These are phyloP conservation scores for Brachionus koreanus DNA, from an alignment of 1,140 invertebrate genomes.

Conservation along the genomic window DNA sequence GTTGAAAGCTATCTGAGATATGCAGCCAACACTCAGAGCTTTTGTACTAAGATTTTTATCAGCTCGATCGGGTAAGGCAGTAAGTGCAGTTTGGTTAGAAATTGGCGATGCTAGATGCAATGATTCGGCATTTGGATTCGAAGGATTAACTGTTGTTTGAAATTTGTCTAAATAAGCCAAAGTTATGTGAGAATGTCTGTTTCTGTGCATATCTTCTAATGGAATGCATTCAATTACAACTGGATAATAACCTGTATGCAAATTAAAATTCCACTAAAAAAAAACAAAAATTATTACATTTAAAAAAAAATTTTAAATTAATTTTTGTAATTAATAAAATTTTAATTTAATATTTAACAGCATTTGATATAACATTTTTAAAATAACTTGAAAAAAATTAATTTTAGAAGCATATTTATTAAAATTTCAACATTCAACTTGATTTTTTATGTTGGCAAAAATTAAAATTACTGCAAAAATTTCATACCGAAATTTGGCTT, in stretches of 20 bases:
- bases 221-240: slow-evolving; percentile 40
- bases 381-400: no score
- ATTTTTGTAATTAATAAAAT: no score
- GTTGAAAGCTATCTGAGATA: slow-evolving; percentile 68
- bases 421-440: no score
- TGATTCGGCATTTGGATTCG: background rate
- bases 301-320: background rate
- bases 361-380: no score
- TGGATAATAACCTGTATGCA: slow-evolving; percentile 15
- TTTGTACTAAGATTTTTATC: background rate
- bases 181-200: slow-evolving; percentile 32
- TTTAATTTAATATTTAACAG: no score
- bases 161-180: slow-evolving; percentile 32
- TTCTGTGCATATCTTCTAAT: background rate
- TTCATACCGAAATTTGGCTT: no score
- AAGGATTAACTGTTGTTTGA: background rate
- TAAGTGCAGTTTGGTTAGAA: background rate
- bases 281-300: background rate
- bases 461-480: no score
- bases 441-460: no score
- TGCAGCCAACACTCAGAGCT: slow-evolving; percentile 35
- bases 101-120: background rate
- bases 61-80: background rate
- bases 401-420: no score
- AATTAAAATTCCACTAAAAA: slow-evolving; percentile 37